A percentile compares a stretch with the other conserved stretches of the same genome.
phyloP scores from a whole-genome alignment of 2,113 vertebrate species.

The Mastomys coucha region DNA sequence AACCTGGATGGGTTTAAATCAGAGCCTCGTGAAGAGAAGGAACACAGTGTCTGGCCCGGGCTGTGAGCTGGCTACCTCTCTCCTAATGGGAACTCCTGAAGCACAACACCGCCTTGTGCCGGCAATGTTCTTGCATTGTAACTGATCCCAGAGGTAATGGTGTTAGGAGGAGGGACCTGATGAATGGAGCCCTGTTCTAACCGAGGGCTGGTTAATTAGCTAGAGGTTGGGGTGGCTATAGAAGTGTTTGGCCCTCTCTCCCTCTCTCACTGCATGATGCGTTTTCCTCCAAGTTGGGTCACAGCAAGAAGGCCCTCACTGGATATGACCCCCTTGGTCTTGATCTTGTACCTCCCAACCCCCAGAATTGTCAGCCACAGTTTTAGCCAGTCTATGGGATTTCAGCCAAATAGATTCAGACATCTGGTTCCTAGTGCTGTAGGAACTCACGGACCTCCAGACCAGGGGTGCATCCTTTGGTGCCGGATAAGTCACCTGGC shows the following conservation, averaged over 20 bases:
- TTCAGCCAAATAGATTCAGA: background rate
- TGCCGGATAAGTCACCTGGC: background rate
- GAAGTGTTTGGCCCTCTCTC: background rate
- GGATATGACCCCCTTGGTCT: background rate
- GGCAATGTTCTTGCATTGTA: no score
- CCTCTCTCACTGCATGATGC: background rate
- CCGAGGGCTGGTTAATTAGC: background rate
- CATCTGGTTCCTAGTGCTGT: background rate
- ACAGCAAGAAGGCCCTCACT: background rate
- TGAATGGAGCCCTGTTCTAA: no score
- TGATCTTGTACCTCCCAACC: background rate
- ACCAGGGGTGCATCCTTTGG: background rate
- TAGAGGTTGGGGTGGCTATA: no score
- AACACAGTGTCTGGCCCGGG: background rate
- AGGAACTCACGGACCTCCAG: background rate
- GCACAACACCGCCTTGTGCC: fast-evolving
- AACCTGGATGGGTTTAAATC: background rate
- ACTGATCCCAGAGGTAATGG: background rate
- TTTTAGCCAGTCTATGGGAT: background rate
- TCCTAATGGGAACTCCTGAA: background rate
- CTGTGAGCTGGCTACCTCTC: background rate
- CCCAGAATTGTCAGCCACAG: background rate
- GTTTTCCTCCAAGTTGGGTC: background rate
- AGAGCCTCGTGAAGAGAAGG: background rate
- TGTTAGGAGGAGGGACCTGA: background rate